Base-by-base conservation (phyloP, 2,888 invertebrate genomes). In the Rhingia rostrata region DNA sequence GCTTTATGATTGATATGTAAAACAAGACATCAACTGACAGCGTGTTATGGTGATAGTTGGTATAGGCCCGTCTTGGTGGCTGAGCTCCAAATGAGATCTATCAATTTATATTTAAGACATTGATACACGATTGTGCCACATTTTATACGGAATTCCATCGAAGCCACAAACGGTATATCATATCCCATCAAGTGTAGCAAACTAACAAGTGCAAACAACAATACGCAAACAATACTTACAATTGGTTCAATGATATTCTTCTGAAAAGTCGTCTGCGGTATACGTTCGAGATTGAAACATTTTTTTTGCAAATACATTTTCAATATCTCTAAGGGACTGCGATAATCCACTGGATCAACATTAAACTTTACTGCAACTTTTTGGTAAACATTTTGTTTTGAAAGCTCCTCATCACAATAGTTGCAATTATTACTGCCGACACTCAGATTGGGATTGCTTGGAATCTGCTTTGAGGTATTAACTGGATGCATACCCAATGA, bases 141-240 rank as follows among this genome's bases (percentile, higher is more conserved):
- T 22, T 22, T 2, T 22, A 2, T 22, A 2, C 22, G 2, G 2
- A 22, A 2, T 22, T 22, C 22, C 1, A 22, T 22, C 22, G 22
- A 22, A 22, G 22, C 2, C 22, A 22, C 1, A 22, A 22, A 2
- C 1, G 22, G 22, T 22, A 22, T 22, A 22, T 22, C 22, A 22
- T 22, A 22, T 22, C 22, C 1, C 22, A 22, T 22, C 22, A 2
- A 22, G 1, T 22, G 1, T 22, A 22, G 2, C 22, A 2, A 22
- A 22, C 22, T 22, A 22, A 22, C 22, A 43, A 5, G 39, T 41
- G 3, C 10, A 22, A 22, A 10, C 32, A 41, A 33, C 7, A 12
- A 45, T 3, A 9, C 54, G 14, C 0, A 32, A 32, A n/a, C 6
- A n/a, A 56, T 61, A 83, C 82, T 83, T 73, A 83, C 82, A 51